Base-by-base conservation (phyloP, 92 coral and sea anemone genomes). In the Montipora capitata region DNA sequence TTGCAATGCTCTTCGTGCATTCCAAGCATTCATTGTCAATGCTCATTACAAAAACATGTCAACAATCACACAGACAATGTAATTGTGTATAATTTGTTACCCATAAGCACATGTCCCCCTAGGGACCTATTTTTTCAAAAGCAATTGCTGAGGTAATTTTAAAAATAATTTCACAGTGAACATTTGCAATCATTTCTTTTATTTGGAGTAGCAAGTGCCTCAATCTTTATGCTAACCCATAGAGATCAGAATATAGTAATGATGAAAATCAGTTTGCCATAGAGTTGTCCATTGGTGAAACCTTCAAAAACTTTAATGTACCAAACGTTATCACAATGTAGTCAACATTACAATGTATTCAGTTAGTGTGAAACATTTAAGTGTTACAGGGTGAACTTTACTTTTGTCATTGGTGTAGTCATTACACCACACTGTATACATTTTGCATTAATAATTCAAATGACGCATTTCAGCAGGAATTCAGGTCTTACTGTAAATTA, bases 41-140 rank as follows among this genome's bases (percentile, higher is more conserved):
- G n/a, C n/a, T n/a, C n/a, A n/a, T n/a, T n/a, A n/a, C n/a, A n/a
- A n/a, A n/a, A n/a, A n/a, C n/a, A n/a, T n/a, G n/a, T n/a, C n/a
- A n/a, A n/a, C n/a, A n/a, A n/a, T n/a, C n/a, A n/a, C n/a, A n/a
- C n/a, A n/a, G n/a, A n/a, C n/a, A n/a, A n/a, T n/a, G n/a, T n/a
- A n/a, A n/a, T n/a, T n/a, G n/a, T n/a, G n/a, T n/a, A n/a, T n/a
- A n/a, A n/a, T n/a, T n/a, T n/a, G n/a, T n/a, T n/a, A n/a, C n/a
- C n/a, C n/a, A n/a, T n/a, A n/a, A n/a, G n/a, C n/a, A n/a, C n/a
- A n/a, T n/a, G n/a, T n/a, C n/a, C n/a, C n/a, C n/a, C n/a, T n/a
- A n/a, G n/a, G n/a, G n/a, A n/a, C n/a, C n/a, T n/a, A n/a, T 72
- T 14, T 72, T 72, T 72, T 44, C 76, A n/a, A 72, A 72, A 2